Evolutionary conservation across 2,888 invertebrate species (phyloP), one percentile per base, ranked within the genome.

Genomic region (Eupithecia insigniata): DNA sequence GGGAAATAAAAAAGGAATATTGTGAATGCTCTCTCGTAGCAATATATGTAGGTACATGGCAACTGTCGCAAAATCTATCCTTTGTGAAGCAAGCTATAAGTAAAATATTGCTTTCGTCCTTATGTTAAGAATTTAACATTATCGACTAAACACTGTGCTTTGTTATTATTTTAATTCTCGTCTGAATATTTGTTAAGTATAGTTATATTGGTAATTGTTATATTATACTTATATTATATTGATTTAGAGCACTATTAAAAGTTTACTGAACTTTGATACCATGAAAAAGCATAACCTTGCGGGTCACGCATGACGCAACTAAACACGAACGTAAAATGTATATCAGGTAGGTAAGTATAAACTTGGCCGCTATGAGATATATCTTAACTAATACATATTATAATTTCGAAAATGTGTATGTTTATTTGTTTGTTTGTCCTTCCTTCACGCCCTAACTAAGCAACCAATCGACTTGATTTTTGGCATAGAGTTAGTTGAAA

Each of bases 1-100:
- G 55, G 30, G 71, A 75, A 65, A 74, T 73, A 69, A 76, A 74
- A 73, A 71, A 67, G 67, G 58, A 76, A 74, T 71, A 77, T 74
- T 26, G 46, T 71, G 71, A 67, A 67, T 64, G 64, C 64, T 64
- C 69, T 72, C 51, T 67, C 32, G 55, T 34, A 71, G 70, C 65
- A 62, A 70, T 70, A 72, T 66, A n/a, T n/a, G n/a, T n/a, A n/a
- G n/a, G n/a, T n/a, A 69, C 65, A 70, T 64, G 65, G 39, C 61
- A 69, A 62, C 39, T 43, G 66, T 66, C 32, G 66, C 55, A 51
- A 69, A 72, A 69, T 66, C 66, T 72, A 61, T 72, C 65, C 67
- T 67, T 64, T 70, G 58, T 68, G 61, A 72, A 58, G 12, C 39
- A 36, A 36, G 36, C 22, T 65, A 62, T n/a, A n/a, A 34, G 18